phyloP scores from a whole-genome alignment of 1,140 invertebrate species.

The Cherax destructor region DNA sequence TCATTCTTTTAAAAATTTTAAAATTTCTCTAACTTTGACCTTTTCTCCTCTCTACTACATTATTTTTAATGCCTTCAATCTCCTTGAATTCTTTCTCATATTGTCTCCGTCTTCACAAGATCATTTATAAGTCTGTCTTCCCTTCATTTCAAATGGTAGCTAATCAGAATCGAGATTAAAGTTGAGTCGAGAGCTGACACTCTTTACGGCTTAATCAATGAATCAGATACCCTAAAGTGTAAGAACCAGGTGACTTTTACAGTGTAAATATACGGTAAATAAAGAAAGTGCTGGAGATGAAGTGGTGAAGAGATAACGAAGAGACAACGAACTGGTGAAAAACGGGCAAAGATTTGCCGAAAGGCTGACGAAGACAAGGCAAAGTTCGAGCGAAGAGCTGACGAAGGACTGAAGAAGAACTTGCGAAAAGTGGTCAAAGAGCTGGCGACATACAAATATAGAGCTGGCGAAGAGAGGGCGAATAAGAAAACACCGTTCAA shows the following conservation, averaged over 20 bases:
- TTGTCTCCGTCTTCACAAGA: not conserved
- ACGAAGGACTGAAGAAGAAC: no score
- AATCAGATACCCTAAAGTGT: not conserved
- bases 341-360: no score
- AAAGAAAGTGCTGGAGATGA: no score
- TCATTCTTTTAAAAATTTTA: not conserved
- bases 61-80: not conserved
- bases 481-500: no score
- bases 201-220: not conserved
- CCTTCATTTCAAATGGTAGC: not conserved
- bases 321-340: not conserved
- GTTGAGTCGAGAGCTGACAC: not conserved
- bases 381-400: no score
- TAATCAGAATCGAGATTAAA: not conserved
- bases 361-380: no score
- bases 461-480: no score
- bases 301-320: not conserved
- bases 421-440: no score
- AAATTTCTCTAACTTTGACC: not conserved
- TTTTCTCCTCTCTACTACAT: not conserved
- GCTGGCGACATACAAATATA: no score
- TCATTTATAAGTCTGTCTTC: not conserved
- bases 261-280: not conserved
- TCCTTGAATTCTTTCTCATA: not conserved
- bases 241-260: not conserved